These are phyloP conservation scores for Trogon surrucura DNA, from an alignment of 2,113 vertebrate species.

Conservation along the genomic window DNA sequence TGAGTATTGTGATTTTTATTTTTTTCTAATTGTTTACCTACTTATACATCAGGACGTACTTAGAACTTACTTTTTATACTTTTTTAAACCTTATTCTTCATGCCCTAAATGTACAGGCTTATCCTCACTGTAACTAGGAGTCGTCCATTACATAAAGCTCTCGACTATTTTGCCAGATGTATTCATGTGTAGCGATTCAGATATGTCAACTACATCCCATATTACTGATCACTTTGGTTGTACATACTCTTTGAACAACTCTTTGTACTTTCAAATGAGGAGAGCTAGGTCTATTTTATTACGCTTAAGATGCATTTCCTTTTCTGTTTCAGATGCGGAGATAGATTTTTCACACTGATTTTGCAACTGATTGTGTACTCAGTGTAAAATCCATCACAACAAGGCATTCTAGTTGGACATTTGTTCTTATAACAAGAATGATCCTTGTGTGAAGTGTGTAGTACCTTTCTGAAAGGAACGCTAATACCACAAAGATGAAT, in stretches of 20 bases:
- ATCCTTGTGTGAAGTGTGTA: background rate
- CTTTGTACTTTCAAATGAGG: background rate
- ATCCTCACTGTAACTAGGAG: background rate
- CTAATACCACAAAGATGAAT: background rate
- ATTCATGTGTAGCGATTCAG: background rate
- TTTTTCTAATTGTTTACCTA: background rate
- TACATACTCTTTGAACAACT: background rate
- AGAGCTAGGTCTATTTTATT: background rate
- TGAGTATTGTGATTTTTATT: background rate
- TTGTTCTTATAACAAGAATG: background rate
- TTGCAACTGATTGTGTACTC: background rate
- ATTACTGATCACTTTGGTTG: background rate
- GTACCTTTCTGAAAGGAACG: background rate
- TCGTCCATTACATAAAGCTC: background rate
- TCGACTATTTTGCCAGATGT: background rate
- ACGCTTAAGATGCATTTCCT: background rate
- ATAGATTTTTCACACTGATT: background rate
- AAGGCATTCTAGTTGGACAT: background rate
- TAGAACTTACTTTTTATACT: background rate
- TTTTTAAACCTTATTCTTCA: background rate
- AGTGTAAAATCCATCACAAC: background rate
- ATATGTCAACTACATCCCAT: background rate
- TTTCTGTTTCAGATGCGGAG: background rate
- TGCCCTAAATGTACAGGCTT: background rate
- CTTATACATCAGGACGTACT: accelerated